Evolutionary conservation across 2,113 vertebrate genomes (phyloP).

Genomic region (Lamprotornis superbus): DNA sequence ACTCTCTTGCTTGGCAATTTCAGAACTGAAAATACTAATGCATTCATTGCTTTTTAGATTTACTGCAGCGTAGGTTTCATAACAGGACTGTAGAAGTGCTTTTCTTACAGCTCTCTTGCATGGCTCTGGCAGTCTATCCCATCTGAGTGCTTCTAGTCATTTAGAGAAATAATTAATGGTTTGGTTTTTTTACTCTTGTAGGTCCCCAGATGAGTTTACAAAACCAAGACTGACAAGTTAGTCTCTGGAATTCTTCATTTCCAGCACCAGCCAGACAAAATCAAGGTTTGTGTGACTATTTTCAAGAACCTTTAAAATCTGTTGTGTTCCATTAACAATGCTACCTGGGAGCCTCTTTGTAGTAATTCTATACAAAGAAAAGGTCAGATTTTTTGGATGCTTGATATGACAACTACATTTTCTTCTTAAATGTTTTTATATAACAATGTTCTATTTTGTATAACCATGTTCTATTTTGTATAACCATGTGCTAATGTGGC

Average conservation of each 20-base stretch:
- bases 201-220: constrained; percentile 74
- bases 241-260: constrained; percentile 68
- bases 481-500: neutral
- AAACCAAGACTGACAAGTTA: constrained; percentile 66
- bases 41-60: neutral
- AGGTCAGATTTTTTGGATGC: neutral
- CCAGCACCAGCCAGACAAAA: constrained; percentile 55
- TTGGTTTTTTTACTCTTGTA: constrained; percentile 22
- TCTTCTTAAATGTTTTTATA: neutral
- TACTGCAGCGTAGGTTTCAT: neutral
- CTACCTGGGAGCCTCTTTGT: neutral
- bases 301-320: neutral
- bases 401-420: neutral
- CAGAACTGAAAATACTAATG: constrained; percentile 47
- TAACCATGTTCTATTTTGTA: neutral
- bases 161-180: neutral
- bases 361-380: neutral
- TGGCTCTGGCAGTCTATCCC: neutral
- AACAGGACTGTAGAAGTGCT: neutral
- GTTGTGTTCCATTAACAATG: neutral
- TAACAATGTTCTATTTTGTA: neutral
- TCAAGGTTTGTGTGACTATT: constrained; percentile 49
- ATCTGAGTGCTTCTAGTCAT: neutral
- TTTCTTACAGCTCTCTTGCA: neutral
- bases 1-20: neutral